Conservation (phyloP, 2,888 invertebrate genomes). For the Iselma pallidipennis region DNA sequence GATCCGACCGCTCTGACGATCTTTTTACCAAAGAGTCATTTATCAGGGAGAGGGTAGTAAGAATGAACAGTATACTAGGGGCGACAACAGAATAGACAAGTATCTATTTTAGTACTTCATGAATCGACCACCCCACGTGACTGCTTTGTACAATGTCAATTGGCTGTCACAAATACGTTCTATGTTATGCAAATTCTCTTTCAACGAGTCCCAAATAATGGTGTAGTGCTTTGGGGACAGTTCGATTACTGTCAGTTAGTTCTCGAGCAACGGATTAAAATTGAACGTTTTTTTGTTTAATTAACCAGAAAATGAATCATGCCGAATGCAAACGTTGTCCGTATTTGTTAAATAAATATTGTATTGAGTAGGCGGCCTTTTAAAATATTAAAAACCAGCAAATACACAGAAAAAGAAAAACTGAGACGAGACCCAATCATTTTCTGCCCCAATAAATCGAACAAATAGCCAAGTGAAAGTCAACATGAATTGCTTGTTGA, state of each 20-base stretch:
- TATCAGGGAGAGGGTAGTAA: slow-evolving; percentile 8
- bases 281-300: background rate
- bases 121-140: slow-evolving; percentile 56
- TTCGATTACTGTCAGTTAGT: slow-evolving; percentile 29
- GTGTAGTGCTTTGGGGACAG: slow-evolving; percentile 23
- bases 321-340: background rate
- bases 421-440: background rate
- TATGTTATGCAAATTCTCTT: slow-evolving; percentile 55
- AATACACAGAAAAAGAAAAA: background rate
- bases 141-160: slow-evolving; percentile 56
- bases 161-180: slow-evolving; percentile 57
- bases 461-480: background rate
- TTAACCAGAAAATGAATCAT: background rate
- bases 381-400: background rate
- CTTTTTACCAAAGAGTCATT: slow-evolving; percentile 25
- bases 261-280: slow-evolving; percentile 5
- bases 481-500: background rate
- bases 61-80: slow-evolving; percentile 36
- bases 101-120: slow-evolving; percentile 57
- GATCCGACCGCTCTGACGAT: slow-evolving; percentile 1
- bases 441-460: slow-evolving; percentile 1
- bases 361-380: background rate
- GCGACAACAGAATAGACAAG: slow-evolving; percentile 48
- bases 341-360: background rate
- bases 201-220: slow-evolving; percentile 45